Base-by-base conservation (phyloP, 2,797 vertebrate species). In the Gymnothorax javanicus region DNA sequence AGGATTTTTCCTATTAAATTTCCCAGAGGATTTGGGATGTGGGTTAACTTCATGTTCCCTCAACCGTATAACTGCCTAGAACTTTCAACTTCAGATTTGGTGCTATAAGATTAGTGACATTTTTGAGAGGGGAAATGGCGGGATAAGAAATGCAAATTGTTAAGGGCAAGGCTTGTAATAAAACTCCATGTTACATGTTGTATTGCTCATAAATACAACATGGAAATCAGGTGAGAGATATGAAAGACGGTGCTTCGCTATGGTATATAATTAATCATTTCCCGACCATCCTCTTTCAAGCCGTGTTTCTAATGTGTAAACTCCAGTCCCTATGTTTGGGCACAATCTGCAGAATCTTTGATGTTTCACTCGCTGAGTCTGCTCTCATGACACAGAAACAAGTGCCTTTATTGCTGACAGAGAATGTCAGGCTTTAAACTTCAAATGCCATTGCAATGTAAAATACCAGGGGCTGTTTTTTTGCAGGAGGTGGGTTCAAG, bases 1-100 rank as follows among this genome's bases (percentile, higher is more conserved):
- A 62, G 8, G 75, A 82, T 62, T 83, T 87, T 86, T 92, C 50
- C 87, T 88, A 82, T 83, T 7, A 15, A 82, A 88, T 54, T 73
- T 88, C 67, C 52, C 64, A n/a, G 58, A 86, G 84, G 75, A 84
- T 83, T 83, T 82, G 82, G 83, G 58, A 79, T 60, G 50, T 69
- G 79, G 79, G 77, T 77, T 85, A 85, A 83, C 67, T 87, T 82
- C 62, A 77, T 57, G n/a, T 69, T 87, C 86, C 27, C 85, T 83
- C 77, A 23, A 58, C 85, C 59, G 57, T 62, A 43, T 86, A 69
- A 84, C 27, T 77, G 7, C n/a, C 27, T 83, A 56, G 50, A 86
- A 89, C 69, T 89, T 87, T 83, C 20, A 77, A 43, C 71, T 56
- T 33, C 60, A 56, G 64, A 6, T 84, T 90, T 79, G 84, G 43